Base-by-base conservation (phyloP, 2,113 vertebrate species). In the Colossoma macropomum region DNA sequence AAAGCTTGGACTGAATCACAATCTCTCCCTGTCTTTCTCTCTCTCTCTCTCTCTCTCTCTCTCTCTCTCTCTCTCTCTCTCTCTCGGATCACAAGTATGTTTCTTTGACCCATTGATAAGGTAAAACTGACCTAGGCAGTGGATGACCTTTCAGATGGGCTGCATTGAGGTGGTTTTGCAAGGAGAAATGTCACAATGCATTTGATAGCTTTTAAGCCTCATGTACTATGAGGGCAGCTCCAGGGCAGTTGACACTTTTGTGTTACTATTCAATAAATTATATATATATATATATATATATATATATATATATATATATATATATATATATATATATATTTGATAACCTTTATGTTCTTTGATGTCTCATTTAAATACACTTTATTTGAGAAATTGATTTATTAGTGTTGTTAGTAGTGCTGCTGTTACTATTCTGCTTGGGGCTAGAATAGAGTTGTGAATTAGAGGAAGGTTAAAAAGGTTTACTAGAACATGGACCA, bases 1-100 rank as follows among this genome's bases (percentile, higher is more conserved):
- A 89, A 89, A 89, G 79, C 66, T 28, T 28, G 13, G 16, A 77
- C 60, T 56, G 54, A 41, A 54, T 56, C 81, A 70, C 76, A 28
- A 11, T 63, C 69, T 66, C 82, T 63, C 41, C 85, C 86, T 86
- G 75, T 82, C 41, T 23, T 13, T 9, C 23, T 59, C 38, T 9
- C 66, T 27, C 38, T 25, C 52, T 21, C 74, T 19, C 54, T 81
- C 63, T 68, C 23, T 21, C 71, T 38, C 28, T 81, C 52, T 62
- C n/a, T 27, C n/a, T 11, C 59, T 27, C 23, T 27, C n/a, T 62
- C n/a, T 62, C 56, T 59, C 56, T 59, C 15, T 62, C 59, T 62
- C n/a, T 27, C 59, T 62, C 21, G 17, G 50, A 52, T 52, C 50
- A 52, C 17, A 19, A 17, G 50, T 56, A 1, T 62, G 11, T 27